Percentiles rank a stretch among this genome's conserved stretches.
Conservation (phyloP, 2,797 vertebrate genomes). For the Pangasius larnaudii region DNA sequence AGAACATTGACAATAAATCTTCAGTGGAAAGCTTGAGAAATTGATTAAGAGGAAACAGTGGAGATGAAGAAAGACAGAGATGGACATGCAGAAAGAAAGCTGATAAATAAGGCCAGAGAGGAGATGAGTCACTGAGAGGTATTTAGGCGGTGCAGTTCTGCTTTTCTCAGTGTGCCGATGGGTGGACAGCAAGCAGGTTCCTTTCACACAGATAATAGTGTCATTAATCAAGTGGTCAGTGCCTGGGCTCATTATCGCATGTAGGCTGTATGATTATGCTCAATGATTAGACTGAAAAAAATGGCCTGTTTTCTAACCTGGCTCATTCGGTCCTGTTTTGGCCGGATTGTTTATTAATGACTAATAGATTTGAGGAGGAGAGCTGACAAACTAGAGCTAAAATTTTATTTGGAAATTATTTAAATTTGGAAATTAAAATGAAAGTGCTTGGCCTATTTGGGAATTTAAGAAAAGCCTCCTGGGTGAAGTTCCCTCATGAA, state of each 20-base stretch:
- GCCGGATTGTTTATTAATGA: constrained; percentile 66
- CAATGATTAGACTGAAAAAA: constrained; percentile 73
- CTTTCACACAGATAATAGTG: constrained; percentile 71
- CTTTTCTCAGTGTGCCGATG: constrained; percentile 31
- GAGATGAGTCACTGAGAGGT: constrained; percentile 10
- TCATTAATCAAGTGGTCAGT: constrained; percentile 71
- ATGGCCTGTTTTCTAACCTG: constrained; percentile 58
- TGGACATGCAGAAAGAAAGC: constrained; percentile 17
- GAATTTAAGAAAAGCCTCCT: not conserved
- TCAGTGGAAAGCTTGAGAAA: constrained; percentile 6
- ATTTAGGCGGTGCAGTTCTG: constrained; percentile 3
- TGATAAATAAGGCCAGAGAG: constrained; percentile 25
- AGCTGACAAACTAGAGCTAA: constrained; percentile 67
- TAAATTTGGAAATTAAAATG: constrained; percentile 1
- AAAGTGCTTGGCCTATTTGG: not conserved
- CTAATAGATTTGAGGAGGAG: constrained; percentile 72
- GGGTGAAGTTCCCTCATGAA: not conserved
- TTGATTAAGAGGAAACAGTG: constrained; percentile 9
- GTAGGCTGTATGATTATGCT: constrained; percentile 73
- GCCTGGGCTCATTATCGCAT: constrained; percentile 64
- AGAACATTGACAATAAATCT: constrained; percentile 6
- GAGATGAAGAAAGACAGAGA: constrained; percentile 5
- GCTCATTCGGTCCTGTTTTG: constrained; percentile 56
- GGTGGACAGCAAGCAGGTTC: constrained; percentile 47
- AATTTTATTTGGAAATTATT: not conserved